Evolutionary conservation across 2,113 vertebrate genomes (phyloP).

Genomic region (Oostethus manadensis): DNA sequence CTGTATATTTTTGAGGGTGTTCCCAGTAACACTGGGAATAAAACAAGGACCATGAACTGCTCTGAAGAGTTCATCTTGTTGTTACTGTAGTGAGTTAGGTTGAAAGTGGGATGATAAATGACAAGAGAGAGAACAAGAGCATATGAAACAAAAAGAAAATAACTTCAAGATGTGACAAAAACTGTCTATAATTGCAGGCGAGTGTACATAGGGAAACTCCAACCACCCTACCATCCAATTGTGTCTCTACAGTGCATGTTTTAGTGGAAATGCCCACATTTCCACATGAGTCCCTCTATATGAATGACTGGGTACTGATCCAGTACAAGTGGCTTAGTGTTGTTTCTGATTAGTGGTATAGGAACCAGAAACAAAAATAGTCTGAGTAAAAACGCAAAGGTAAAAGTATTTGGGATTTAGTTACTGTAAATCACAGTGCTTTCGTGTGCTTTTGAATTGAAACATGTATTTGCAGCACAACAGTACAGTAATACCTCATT

Average conservation of each 20-base stretch:
- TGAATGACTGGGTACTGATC: slow-evolving; percentile 63
- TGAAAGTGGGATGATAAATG: not conserved
- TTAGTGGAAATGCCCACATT: slow-evolving; percentile 36
- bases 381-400: no score
- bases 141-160: slow-evolving; percentile 30
- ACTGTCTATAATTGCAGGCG: slow-evolving; percentile 33
- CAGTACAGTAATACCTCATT: no score
- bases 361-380: slow-evolving; percentile 33
- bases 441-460: no score
- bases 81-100: slow-evolving; percentile 35
- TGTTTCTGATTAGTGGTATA: slow-evolving; percentile 63
- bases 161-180: slow-evolving; percentile 19
- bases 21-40: slow-evolving; percentile 51
- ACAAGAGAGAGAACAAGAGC: slow-evolving; percentile 15
- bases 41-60: slow-evolving; percentile 51
- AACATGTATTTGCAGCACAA: no score
- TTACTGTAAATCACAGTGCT: no score
- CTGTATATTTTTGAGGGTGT: slow-evolving; percentile 52
- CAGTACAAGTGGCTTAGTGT: slow-evolving; percentile 53
- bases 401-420: no score
- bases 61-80: slow-evolving; percentile 63
- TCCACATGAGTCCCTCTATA: slow-evolving; percentile 60
- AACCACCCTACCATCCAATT: slow-evolving; percentile 21
- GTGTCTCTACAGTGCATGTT: slow-evolving; percentile 42
- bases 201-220: slow-evolving; percentile 32